Evolutionary conservation across 2,888 invertebrate genomes (phyloP).

Genomic region (Crioceris asparagi): DNA sequence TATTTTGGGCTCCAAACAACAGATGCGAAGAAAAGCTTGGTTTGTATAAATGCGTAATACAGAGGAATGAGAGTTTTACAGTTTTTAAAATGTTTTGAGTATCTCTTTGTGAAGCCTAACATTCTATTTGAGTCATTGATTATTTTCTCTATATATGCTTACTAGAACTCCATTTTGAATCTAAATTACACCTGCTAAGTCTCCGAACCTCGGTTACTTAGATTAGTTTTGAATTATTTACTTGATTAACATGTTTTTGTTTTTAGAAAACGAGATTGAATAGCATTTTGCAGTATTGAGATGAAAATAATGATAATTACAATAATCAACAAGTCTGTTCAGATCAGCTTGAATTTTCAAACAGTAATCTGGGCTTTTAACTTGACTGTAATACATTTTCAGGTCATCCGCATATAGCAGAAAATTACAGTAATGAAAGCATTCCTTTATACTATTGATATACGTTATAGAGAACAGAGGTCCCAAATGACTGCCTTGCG

Average conservation of each 20-base stretch:
- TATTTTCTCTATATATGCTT: neutral
- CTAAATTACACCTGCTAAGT: neutral
- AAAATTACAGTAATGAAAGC: too few relatives aligned
- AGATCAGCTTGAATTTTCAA: neutral
- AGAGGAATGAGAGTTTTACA: neutral
- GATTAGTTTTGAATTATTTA: neutral
- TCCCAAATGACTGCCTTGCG: neutral
- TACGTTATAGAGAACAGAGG: neutral
- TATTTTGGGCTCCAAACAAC: neutral
- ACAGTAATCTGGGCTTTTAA: neutral
- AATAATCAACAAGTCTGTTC: neutral
- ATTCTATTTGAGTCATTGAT: neutral
- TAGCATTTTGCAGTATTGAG: neutral
- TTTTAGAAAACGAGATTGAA: neutral
- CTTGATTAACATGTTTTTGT: neutral
- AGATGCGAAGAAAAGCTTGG: neutral
- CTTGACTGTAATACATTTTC: neutral
- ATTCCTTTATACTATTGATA: too few relatives aligned
- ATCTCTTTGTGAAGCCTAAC: neutral
- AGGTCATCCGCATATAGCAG: neutral
- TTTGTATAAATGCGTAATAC: neutral
- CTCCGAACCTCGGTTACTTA: neutral
- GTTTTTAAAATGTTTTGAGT: neutral
- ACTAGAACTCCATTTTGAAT: neutral
- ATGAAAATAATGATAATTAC: neutral